Percentiles rank a stretch among this genome's conserved stretches.
Evolutionary conservation across 1,140 invertebrate genomes (phyloP).

Genomic region (Popillia japonica): DNA sequence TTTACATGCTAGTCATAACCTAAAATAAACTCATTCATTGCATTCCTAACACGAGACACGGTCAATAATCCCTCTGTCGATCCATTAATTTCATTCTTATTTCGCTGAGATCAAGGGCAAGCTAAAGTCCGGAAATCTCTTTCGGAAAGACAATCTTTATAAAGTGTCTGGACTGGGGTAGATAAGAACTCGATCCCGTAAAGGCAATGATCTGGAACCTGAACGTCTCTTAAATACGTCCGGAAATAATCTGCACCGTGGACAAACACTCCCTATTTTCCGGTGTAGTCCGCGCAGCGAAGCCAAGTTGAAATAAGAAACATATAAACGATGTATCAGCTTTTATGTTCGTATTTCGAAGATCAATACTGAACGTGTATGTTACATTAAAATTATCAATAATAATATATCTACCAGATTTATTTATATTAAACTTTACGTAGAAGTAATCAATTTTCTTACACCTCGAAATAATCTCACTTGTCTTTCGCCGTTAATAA

Average conservation of each 20-base stretch:
- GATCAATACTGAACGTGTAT: too few species aligned
- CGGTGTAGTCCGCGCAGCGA: background rate
- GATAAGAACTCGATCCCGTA: constrained; percentile 11
- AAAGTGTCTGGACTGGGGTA: constrained; percentile 36
- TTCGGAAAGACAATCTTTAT: constrained; percentile 37
- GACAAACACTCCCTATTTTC: constrained; percentile 21
- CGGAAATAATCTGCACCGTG: background rate
- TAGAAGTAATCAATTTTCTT: background rate
- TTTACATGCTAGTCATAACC: too few species aligned
- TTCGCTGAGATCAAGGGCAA: background rate
- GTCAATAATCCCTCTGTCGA: background rate
- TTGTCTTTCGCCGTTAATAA: constrained; percentile 3
- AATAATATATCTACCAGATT: background rate
- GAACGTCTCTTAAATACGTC: constrained; percentile 20
- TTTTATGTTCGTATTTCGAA: too few species aligned
- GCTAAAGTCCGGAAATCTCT: constrained; percentile 6
- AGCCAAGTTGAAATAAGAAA: background rate
- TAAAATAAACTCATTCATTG: too few species aligned
- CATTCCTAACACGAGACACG: too few species aligned
- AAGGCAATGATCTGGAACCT: constrained; percentile 31
- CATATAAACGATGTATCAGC: too few species aligned
- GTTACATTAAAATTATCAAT: too few species aligned
- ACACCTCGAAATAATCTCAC: background rate
- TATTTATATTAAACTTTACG: background rate
- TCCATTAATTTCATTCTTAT: constrained; percentile 3